Evolutionary conservation across 2,113 vertebrate species (phyloP).

Genomic region (Onychorhynchus coronatus): DNA sequence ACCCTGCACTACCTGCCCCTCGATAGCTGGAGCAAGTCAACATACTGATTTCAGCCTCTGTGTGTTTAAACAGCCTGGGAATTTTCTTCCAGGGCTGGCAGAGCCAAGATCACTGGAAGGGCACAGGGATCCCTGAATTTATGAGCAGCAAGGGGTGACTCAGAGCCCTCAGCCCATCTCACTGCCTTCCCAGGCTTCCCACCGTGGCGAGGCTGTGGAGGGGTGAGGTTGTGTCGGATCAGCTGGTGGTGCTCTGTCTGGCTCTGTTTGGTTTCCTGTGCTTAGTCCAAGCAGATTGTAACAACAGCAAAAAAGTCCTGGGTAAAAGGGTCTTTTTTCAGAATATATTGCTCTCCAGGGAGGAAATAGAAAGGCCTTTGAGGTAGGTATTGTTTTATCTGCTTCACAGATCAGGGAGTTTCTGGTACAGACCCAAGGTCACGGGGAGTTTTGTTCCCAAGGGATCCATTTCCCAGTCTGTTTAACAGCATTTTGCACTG

Average conservation of each 20-base stretch:
- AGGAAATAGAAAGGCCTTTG: constrained; percentile 35
- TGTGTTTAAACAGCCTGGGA: background rate
- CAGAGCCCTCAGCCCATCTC: background rate
- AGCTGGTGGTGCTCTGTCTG: background rate
- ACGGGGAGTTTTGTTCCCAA: background rate
- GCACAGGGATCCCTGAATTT: background rate
- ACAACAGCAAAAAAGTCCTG: background rate
- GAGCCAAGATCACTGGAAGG: background rate
- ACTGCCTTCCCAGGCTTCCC: background rate
- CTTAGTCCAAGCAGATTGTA: background rate
- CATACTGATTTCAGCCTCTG: background rate
- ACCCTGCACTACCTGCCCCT: background rate
- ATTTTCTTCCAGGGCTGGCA: background rate
- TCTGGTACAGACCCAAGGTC: constrained; percentile 6
- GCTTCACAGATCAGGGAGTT: constrained; percentile 14
- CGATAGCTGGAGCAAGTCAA: background rate
- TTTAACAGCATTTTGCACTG: background rate
- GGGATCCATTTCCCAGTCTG: background rate
- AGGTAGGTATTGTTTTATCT: constrained; percentile 44
- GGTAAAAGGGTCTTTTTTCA: background rate
- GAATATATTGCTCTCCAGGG: background rate
- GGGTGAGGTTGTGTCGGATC: background rate
- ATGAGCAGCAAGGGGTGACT: background rate
- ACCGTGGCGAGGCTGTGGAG: background rate
- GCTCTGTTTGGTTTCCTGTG: background rate